Evolutionary conservation across 2,888 invertebrate genomes (phyloP), one percentile per base, ranked within the genome.

Genomic region (Cylloceria caligata): DNA sequence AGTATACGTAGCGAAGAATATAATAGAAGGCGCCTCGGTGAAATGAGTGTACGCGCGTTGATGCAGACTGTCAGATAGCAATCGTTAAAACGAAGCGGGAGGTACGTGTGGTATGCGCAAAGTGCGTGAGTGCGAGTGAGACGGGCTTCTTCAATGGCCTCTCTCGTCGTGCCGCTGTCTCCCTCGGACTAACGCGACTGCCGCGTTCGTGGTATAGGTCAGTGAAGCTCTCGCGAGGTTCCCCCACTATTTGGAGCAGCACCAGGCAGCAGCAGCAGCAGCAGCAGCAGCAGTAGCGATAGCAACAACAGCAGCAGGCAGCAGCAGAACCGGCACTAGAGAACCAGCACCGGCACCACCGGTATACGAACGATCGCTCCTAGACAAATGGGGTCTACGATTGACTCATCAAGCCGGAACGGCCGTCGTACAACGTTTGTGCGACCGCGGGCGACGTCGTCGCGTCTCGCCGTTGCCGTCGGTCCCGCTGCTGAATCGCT

Each of bases 331-430:
- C 30, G 30, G 60, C 55, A n/a, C n/a, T n/a, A n/a, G n/a, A n/a
- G n/a, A n/a, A n/a, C n/a, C 39, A 39, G 39, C 39, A 16, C n/a
- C 45, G n/a, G n/a, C 45, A 45, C 39, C 39, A 39, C 36, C 7
- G 11, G 13, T 39, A 45, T 78, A 71, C 60, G 36, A 81, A 55
- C 77, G 77, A 81, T 57, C 64, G 45, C 84, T 90, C 91, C 91
- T 91, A 91, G 91, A 91, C 91, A 91, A 91, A 69, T 89, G 76
- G 89, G 88, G 88, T 91, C 90, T 91, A 91, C 90, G 90, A 92
- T 91, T 91, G 92, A 92, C 91, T 91, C 91, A 90, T 85, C 85
- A 81, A 84, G 73, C 55, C 77, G 49, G 72, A 71, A 67, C 79
- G 69, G 74, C 79, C 78, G 80, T 84, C 82, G 65, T 80, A 73